A percentile compares a stretch with the other conserved stretches of the same genome.
phyloP scores from a whole-genome alignment of 2,113 vertebrate species.

The Scophthalmus maximus region DNA sequence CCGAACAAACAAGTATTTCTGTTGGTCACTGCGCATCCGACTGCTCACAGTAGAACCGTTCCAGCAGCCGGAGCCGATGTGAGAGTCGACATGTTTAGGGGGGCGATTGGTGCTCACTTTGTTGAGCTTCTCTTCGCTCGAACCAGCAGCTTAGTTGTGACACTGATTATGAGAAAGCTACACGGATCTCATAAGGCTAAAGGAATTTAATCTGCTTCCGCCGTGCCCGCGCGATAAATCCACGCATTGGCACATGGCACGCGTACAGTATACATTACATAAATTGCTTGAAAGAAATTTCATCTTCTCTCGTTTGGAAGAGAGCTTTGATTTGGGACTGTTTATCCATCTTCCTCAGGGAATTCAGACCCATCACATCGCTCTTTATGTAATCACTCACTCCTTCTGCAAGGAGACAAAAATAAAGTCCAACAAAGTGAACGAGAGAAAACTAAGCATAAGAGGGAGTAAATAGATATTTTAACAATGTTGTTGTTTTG shows the following conservation, averaged over 20 bases:
- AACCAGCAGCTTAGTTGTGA: constrained; percentile 50
- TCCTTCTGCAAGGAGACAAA: background rate
- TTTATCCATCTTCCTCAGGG: constrained; percentile 1
- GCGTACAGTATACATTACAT: constrained; percentile 22
- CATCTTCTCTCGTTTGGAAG: background rate
- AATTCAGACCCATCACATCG: constrained; percentile 3
- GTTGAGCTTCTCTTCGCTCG: constrained; percentile 26
- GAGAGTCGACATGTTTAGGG: constrained; percentile 26
- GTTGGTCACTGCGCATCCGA: background rate
- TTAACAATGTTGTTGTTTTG: too few relatives aligned
- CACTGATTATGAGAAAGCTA: constrained; percentile 53
- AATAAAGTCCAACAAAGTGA: too few relatives aligned
- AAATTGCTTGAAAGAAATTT: constrained; percentile 20
- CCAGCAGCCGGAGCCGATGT: constrained; percentile 39
- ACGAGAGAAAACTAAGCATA: background rate
- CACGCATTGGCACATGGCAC: constrained; percentile 15
- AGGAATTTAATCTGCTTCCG: constrained; percentile 46
- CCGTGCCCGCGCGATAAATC: constrained; percentile 23
- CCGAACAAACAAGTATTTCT: background rate
- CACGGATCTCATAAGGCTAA: constrained; percentile 49
- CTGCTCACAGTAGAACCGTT: constrained; percentile 1
- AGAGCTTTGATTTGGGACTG: constrained; percentile 3
- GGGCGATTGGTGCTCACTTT: constrained; percentile 18
- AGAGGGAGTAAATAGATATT: background rate
- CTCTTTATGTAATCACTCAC: background rate